These are phyloP conservation scores for Drosophila murphyi DNA, from an alignment of 1,140 invertebrate species.

Conservation along the genomic window DNA sequence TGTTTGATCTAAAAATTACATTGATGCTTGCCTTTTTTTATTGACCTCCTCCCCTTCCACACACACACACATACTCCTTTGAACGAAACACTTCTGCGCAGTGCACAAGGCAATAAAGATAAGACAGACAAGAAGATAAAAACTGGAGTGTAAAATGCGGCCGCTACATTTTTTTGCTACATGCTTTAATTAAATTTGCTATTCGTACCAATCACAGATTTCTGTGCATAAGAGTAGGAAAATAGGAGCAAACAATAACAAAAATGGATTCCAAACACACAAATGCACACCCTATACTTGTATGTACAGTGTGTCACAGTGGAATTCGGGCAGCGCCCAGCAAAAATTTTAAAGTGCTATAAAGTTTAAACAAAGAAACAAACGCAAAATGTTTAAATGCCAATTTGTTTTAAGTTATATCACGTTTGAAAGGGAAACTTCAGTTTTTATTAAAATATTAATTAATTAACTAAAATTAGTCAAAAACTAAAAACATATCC, in stretches of 20 bases:
- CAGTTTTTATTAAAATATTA: too few relatives aligned
- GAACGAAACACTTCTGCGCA: constrained; percentile 50
- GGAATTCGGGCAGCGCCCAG: too few relatives aligned
- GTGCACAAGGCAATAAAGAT: constrained; percentile 33
- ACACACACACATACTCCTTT: neutral
- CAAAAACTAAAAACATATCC: too few relatives aligned
- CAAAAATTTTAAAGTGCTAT: too few relatives aligned
- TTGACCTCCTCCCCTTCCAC: neutral
- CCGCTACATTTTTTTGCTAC: constrained; percentile 31
- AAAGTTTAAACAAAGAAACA: too few relatives aligned
- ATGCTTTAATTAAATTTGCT: constrained; percentile 8
- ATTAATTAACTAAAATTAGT: too few relatives aligned
- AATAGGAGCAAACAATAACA: constrained; percentile 12
- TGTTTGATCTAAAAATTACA: constrained; percentile 49
- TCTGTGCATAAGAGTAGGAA: neutral
- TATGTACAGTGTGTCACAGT: too few relatives aligned
- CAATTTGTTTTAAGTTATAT: too few relatives aligned
- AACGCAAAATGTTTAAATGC: too few relatives aligned
- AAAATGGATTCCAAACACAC: constrained; percentile 6
- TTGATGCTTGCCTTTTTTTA: neutral
- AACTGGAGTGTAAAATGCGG: constrained; percentile 35
- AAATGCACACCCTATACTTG: constrained; percentile 13
- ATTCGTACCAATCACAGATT: constrained; percentile 31
- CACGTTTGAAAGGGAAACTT: too few relatives aligned
- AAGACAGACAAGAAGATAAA: neutral